Percentiles rank a stretch among this genome's conserved stretches.
These are phyloP conservation scores for Agrilus cyanescens DNA, from an alignment of 2,888 invertebrate species.

Conservation along the genomic window DNA sequence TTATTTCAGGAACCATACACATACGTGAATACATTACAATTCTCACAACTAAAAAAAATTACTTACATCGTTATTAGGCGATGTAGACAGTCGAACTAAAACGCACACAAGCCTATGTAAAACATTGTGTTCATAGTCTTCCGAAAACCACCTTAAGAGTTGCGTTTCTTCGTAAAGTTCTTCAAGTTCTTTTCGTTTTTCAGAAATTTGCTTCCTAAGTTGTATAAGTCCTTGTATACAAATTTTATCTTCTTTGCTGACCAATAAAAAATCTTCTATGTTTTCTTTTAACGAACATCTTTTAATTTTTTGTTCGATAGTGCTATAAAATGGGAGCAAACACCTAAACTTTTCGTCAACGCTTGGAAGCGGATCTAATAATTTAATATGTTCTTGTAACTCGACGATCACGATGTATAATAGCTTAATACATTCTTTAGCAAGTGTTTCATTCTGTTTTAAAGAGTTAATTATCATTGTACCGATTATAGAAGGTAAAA, in stretches of 20 bases:
- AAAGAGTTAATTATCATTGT: constrained; percentile 36
- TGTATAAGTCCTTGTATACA: constrained; percentile 40
- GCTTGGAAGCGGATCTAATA: constrained; percentile 43
- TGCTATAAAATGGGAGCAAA: constrained; percentile 27
- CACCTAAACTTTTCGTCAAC: constrained; percentile 24
- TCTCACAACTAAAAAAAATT: not conserved
- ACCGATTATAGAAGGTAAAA: constrained; percentile 42
- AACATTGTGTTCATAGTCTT: constrained; percentile 49
- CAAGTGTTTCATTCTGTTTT: constrained; percentile 30
- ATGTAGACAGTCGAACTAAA: constrained; percentile 44
- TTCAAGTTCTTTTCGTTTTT: constrained; percentile 41
- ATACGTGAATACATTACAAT: not conserved
- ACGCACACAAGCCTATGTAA: constrained; percentile 51
- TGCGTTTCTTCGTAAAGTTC: constrained; percentile 43
- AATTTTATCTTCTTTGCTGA: constrained; percentile 26
- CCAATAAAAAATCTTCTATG: constrained; percentile 40
- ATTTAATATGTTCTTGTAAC: constrained; percentile 36
- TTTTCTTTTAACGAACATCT: constrained; percentile 32
- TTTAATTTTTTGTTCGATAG: constrained; percentile 26
- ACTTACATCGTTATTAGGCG: constrained; percentile 37
- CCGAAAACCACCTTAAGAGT: constrained; percentile 46
- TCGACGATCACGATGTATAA: constrained; percentile 44
- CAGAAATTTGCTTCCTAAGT: constrained; percentile 40
- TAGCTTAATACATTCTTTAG: constrained; percentile 32
- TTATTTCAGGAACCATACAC: too few relatives aligned